Conservation (phyloP, 2,888 invertebrate species). For the Oscheius sp. region DNA sequence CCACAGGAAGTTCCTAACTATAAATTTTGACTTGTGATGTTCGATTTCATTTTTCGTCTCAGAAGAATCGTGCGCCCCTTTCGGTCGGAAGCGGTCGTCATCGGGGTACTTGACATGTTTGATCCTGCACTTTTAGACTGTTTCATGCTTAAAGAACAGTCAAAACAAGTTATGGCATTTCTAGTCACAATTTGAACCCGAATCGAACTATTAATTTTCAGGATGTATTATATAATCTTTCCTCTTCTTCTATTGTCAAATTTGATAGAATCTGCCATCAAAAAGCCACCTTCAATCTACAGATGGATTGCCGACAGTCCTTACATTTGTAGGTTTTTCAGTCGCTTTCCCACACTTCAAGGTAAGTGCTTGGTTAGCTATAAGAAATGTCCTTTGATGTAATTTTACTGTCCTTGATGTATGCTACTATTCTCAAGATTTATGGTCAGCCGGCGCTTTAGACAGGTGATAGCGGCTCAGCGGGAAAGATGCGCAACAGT, state of each 20-base stretch:
- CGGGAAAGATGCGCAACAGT: background rate
- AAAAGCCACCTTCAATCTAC: conserved; percentile 61
- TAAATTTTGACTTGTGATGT: background rate
- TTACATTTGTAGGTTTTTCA: conserved; percentile 62
- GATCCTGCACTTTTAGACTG: conserved; percentile 21
- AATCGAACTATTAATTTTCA: conserved; percentile 9
- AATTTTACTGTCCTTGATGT: conserved; percentile 9
- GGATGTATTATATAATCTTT: conserved; percentile 26
- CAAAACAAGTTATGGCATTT: too few species aligned
- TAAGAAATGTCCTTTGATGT: background rate
- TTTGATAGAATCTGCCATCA: background rate
- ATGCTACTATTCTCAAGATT: too few species aligned
- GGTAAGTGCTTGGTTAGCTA: background rate
- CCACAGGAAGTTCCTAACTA: background rate
- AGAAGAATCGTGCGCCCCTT: conserved; percentile 6
- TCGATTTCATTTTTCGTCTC: conserved; percentile 11
- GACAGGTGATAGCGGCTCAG: background rate
- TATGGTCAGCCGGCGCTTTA: background rate
- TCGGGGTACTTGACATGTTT: conserved; percentile 24
- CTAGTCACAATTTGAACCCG: too few species aligned
- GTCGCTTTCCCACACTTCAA: background rate
- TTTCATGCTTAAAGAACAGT: background rate
- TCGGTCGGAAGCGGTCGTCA: conserved; percentile 11
- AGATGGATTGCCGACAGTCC: conserved; percentile 66
- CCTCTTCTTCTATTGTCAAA: background rate